Base-by-base conservation (phyloP, 2,888 invertebrate genomes). In the Drosophila falleni region DNA sequence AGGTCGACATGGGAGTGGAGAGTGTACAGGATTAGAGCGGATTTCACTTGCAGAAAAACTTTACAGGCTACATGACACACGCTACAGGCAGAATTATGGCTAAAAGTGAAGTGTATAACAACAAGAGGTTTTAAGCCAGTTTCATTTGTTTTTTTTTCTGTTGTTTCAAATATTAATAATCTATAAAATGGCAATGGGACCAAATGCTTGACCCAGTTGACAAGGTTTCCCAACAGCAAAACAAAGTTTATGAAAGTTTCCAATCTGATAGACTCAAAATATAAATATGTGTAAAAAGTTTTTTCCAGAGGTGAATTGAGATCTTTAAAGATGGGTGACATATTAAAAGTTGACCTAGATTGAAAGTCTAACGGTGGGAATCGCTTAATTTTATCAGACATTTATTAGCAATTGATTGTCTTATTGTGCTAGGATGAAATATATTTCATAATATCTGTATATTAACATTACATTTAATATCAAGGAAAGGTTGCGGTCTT, bases 21-120 rank as follows among this genome's bases (percentile, higher is more conserved):
- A 62, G 47, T 56, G 44, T 47, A 41, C 58, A 54, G 70, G 54
- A 68, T 74, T 74, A 54, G 60, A 74, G 41, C 37, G 23, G 47
- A 55, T 15, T 62, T 19, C 19, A 19, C 49, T 41, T 50, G 59
- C 31, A 19, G 46, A 33, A 33, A 44, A 53, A 61, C 10, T 53
- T 53, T 35, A 37, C 44, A 42, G 31, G n/a, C 19, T n/a, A 47
- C 46, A 47, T 23, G 26, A 11, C 11, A 29, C 13, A 41, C 23
- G 11, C 41, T 13, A 41, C 10, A 37, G 31, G 60, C 51, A 35
- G 26, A 61, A 44, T 61, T 61, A 44, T 53, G 53, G 33, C 19
- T 23, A 3, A 56, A 44, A 56, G 42, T 19, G 42, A 13, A 2
- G 10, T 9, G 8, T 10, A 35, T 8, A 39, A 39, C 41, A 60